Percentiles rank a stretch among this genome's conserved stretches.
These are phyloP conservation scores for Noctua janthe DNA, from an alignment of 2,888 invertebrate genomes.

Conservation along the genomic window DNA sequence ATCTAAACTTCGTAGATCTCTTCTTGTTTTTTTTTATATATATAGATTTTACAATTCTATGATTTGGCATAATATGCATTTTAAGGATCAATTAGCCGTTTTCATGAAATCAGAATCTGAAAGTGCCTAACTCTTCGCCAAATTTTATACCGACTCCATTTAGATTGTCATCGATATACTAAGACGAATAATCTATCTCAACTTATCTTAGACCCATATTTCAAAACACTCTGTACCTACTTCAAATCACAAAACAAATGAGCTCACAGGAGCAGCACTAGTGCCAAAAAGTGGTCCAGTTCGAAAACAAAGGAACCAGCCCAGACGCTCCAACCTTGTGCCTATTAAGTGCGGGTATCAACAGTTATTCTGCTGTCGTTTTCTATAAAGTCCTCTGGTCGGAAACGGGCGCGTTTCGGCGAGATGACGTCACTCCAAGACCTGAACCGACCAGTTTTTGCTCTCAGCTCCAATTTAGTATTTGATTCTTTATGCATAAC, in stretches of 20 bases:
- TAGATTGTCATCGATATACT: too few relatives aligned
- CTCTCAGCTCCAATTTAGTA: constrained; percentile 84
- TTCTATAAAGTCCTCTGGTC: constrained; percentile 75
- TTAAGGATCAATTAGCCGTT: too few relatives aligned
- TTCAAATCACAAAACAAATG: constrained; percentile 14
- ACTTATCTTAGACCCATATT: neutral
- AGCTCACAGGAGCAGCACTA: constrained; percentile 3
- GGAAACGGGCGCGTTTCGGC: constrained; percentile 81
- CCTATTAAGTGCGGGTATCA: constrained; percentile 67
- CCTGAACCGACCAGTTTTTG: constrained; percentile 84
- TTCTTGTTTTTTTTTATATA: too few relatives aligned
- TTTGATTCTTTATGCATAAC: constrained; percentile 89
- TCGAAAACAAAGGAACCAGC: constrained; percentile 66
- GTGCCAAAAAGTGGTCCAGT: constrained; percentile 25
- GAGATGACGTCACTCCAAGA: constrained; percentile 81
- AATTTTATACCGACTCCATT: neutral
- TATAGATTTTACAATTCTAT: neutral
- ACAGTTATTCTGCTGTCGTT: constrained; percentile 80
- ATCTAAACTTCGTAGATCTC: neutral
- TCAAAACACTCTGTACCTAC: neutral
- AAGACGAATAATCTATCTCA: neutral
- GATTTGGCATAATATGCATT: neutral
- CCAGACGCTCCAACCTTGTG: constrained; percentile 73
- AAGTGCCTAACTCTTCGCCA: too few relatives aligned
- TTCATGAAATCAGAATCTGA: too few relatives aligned